phyloP scores from a whole-genome alignment of 2,888 invertebrate genomes.

The Tromatobia lineatoria region DNA sequence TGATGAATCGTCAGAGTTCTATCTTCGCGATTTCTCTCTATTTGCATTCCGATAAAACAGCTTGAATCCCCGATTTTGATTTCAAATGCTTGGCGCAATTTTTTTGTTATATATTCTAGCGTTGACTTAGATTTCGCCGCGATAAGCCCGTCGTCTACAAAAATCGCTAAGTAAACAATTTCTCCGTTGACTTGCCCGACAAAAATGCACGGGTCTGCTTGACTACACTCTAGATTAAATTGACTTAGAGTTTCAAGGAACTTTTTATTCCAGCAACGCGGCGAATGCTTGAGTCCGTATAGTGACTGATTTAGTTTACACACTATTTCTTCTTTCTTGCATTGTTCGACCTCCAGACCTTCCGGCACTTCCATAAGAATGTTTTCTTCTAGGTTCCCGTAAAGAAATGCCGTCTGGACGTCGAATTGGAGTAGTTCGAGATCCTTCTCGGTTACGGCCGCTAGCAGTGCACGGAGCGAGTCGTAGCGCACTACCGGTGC shows the following conservation, averaged over 20 bases:
- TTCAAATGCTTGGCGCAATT: not conserved
- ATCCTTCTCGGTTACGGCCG: slow-evolving; percentile 16
- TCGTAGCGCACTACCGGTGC: slow-evolving; percentile 47
- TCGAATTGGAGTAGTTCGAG: slow-evolving; percentile 48
- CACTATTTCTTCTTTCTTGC: not conserved
- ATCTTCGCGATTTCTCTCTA: slow-evolving; percentile 57
- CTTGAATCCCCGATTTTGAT: slow-evolving; percentile 17
- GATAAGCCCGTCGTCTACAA: not conserved
- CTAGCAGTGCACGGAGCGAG: slow-evolving; percentile 35
- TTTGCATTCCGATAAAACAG: slow-evolving; percentile 70
- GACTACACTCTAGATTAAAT: too few species aligned
- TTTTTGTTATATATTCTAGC: not conserved
- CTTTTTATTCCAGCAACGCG: slow-evolving; percentile 33
- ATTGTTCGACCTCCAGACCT: not conserved
- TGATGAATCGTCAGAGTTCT: slow-evolving; percentile 50
- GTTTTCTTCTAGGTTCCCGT: slow-evolving; percentile 41
- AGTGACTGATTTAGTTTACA: slow-evolving; percentile 51
- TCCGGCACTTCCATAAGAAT: slow-evolving; percentile 49
- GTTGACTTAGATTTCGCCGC: not conserved
- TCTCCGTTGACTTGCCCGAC: not conserved
- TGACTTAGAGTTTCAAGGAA: not conserved
- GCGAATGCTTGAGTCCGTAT: slow-evolving; percentile 52
- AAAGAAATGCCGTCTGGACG: slow-evolving; percentile 49
- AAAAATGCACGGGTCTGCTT: not conserved
- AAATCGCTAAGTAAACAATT: not conserved